Conservation (phyloP, 2,888 invertebrate species). For the Hymenopus coronatus region DNA sequence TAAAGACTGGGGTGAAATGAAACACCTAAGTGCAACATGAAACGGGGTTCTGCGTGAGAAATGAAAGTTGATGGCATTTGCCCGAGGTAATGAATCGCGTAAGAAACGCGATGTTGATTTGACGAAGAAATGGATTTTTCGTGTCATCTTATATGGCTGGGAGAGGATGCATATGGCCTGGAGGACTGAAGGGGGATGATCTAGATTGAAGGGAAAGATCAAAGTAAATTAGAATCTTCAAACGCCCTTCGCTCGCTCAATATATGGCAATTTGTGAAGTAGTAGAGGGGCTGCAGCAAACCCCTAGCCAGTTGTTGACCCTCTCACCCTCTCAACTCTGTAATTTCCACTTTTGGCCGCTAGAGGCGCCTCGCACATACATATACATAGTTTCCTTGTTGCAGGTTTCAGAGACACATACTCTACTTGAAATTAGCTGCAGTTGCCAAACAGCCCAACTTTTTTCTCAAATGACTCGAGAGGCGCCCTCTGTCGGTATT, state of each 20-base stretch:
- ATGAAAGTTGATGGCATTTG: background rate
- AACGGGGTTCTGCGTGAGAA: background rate
- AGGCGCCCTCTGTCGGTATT: background rate
- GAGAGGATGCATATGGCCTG: slow-evolving; percentile 11
- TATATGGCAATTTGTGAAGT: slow-evolving; percentile 17
- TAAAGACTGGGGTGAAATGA: background rate
- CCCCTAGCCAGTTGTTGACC: background rate
- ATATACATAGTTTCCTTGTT: background rate
- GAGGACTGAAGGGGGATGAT: background rate
- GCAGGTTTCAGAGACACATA: background rate
- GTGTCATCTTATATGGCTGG: background rate
- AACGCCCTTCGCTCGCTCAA: slow-evolving; percentile 8
- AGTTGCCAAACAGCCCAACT: background rate
- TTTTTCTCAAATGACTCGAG: background rate
- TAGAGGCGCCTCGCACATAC: background rate
- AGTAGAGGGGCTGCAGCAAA: background rate
- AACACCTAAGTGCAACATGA: background rate
- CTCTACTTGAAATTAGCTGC: background rate
- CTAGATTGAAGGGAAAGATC: slow-evolving; percentile 22
- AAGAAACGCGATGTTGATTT: background rate
- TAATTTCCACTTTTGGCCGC: background rate
- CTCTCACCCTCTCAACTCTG: background rate
- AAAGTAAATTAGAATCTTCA: slow-evolving; percentile 27
- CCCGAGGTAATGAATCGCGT: background rate
- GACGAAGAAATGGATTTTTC: slow-evolving; percentile 8